Evolutionary conservation across 2,113 vertebrate species (phyloP).

Genomic region (Nothobranchius furzeri): DNA sequence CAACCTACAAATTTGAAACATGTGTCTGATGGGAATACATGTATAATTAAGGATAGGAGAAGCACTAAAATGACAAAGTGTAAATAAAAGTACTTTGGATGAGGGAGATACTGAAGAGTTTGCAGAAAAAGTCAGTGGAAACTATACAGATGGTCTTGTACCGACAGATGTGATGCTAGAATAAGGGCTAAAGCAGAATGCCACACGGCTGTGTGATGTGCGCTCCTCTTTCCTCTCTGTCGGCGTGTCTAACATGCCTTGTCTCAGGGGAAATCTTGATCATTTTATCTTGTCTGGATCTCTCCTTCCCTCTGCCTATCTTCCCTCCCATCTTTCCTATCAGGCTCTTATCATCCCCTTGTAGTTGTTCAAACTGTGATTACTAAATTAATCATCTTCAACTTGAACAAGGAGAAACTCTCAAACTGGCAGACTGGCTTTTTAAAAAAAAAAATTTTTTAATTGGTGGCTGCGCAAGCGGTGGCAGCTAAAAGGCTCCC

Average conservation of each 20-base stretch:
- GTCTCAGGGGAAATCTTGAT: conserved; percentile 53
- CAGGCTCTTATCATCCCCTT: conserved; percentile 37
- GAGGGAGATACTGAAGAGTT: conserved; percentile 7
- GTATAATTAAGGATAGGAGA: conserved; percentile 20
- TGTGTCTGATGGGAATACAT: conserved; percentile 18
- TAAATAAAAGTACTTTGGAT: conserved; percentile 14
- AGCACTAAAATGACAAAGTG: conserved; percentile 24
- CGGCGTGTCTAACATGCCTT: conserved; percentile 38
- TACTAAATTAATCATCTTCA: conserved; percentile 45
- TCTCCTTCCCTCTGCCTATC: conserved; percentile 13
- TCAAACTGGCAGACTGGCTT: conserved; percentile 27
- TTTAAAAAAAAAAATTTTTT: too few relatives aligned
- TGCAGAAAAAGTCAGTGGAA: conserved; percentile 5
- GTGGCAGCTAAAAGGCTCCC: conserved; percentile 39
- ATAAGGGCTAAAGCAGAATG: conserved; percentile 48
- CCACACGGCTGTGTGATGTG: conserved; percentile 65
- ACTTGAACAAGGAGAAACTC: conserved; percentile 33
- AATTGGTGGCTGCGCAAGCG: conserved; percentile 1
- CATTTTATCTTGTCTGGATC: conserved; percentile 43
- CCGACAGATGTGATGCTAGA: conserved; percentile 48
- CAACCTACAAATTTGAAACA: conserved; percentile 8
- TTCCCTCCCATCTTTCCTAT: conserved; percentile 11
- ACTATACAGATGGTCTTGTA: conserved; percentile 52
- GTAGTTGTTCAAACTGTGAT: conserved; percentile 51
- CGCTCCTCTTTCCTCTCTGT: conserved; percentile 39